Evolutionary conservation across 2,113 vertebrate genomes (phyloP), one percentile per base, ranked within the genome.

Genomic region (Gracilinanus agilis): DNA sequence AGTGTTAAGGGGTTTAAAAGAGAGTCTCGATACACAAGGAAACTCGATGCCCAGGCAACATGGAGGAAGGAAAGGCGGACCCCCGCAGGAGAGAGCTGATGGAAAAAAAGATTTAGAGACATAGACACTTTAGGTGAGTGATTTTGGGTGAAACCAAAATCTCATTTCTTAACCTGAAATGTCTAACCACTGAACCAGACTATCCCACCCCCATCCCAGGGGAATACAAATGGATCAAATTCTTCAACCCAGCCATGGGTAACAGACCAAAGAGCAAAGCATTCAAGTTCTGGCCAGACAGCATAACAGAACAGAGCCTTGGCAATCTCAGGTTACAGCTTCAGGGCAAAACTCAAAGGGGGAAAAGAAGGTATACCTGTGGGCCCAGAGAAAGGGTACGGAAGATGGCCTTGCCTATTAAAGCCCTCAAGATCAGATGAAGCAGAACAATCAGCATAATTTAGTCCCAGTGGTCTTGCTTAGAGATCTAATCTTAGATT

Each of bases 31-130:
- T 19, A 40, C 19, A 40, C 67, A 40, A 83, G n/a, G 67, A 83
- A 83, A 83, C n/a, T 49, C 5, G 49, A 83, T 40, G 16, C 16
- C n/a, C 16, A 40, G 19, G n/a, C 40, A 40, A 83, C 9, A 29
- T 40, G 19, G n/a, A 8, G 6, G 67, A 83, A 19, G n/a, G n/a
- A n/a, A 21, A 83, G 58, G 2, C 21, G 0, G 3, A 29, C 0
- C 3, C 67, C 25, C 44, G 10, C 67, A 44, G 88, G 93, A 53
- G n/a, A n/a, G 21, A 53, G 40, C 75, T 44, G 91, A 24, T 0
- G 13, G 44, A 55, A 53, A n/a, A 34, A n/a, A 83, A 40, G 0
- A 88, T 61, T 40, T 24, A 8, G 53, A 49, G 24, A 49, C 0
- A 21, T 29, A 1, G 9, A 11, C 10, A 90, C 55, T 55, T 53